Percentiles rank a stretch among this genome's conserved stretches.
phyloP scores from a whole-genome alignment of 2,113 vertebrate genomes.

The Mystacornis crossleyi region DNA sequence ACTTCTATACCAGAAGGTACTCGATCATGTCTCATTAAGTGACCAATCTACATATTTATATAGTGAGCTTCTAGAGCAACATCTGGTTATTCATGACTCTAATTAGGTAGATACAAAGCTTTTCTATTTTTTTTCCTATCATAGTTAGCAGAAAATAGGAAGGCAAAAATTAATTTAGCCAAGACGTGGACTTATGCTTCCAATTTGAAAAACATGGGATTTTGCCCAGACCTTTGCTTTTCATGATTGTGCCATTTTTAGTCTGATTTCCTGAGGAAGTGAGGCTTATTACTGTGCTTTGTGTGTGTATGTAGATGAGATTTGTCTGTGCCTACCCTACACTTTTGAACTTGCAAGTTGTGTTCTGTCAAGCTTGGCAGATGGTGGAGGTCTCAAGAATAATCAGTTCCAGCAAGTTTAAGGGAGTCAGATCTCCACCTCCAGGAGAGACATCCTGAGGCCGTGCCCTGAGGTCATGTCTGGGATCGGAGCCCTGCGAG shows the following conservation, averaged over 20 bases:
- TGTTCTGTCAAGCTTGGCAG: neutral
- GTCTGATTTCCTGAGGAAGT: slow-evolving; percentile 49
- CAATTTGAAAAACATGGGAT: neutral
- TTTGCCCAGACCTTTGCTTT: slow-evolving; percentile 40
- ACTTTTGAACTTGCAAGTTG: slow-evolving; percentile 16
- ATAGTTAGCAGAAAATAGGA: neutral
- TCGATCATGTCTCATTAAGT: neutral
- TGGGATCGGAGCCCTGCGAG: neutral
- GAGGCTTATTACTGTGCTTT: slow-evolving; percentile 25
- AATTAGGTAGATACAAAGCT: neutral
- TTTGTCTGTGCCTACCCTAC: slow-evolving; percentile 1
- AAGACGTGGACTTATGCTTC: slow-evolving; percentile 16
- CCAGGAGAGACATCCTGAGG: neutral
- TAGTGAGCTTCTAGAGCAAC: neutral
- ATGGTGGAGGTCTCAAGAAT: neutral
- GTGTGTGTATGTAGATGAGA: slow-evolving; percentile 2
- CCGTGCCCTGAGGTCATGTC: neutral
- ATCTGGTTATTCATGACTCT: neutral
- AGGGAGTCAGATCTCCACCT: neutral
- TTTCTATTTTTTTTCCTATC: neutral
- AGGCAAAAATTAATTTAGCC: slow-evolving; percentile 25
- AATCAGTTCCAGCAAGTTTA: neutral
- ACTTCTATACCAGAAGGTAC: neutral
- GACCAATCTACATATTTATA: neutral
- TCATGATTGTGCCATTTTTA: slow-evolving; percentile 18